Base-by-base conservation (phyloP, 2,113 vertebrate genomes). In the Albula glossodonta region DNA sequence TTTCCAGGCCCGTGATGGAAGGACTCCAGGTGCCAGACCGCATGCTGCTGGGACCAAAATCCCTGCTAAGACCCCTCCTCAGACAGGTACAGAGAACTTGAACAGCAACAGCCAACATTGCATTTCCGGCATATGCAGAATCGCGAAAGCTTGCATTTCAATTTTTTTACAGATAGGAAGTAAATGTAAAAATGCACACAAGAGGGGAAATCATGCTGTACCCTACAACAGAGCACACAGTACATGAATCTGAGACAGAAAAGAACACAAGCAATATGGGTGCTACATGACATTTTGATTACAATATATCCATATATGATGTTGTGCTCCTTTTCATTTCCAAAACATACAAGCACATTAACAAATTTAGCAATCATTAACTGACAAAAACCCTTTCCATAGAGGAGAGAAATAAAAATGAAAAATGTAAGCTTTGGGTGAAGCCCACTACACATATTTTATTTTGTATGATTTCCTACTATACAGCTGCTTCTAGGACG, bases 11-110 rank as follows among this genome's bases (percentile, higher is more conserved):
- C 52, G 86, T n/a, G 8, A 57, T 74, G 89, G 87, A 52, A 89
- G 97, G 96, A 88, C 91, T 83, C 90, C 89, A 50, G 94, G 93
- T 50, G 92, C 93, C n/a, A 97, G 96, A 88, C 94, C 96, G 90
- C 93, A 96, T 0, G 91, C 88, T 85, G 96, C 95, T 0, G 96
- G 95, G 88, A 95, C 95, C 31, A 97, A 97, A 92, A 95, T 97
- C 78, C 95, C 97, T 2, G 95, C 95, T 22, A 97, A 96, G 96
- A 94, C 96, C 3, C 94, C 96, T 52, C 52, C 89, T 90, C 93
- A 92, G 11, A 86, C 93, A 91, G 95, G 94, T 94, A 87, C 51
- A 74, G n/a, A 74, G 8, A 25, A 3, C n/a, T 22, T 74, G 70
- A 74, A 74, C n/a, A 7, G n/a, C 8, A 74, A 4, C 22, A 22